Evolutionary conservation across 1,140 invertebrate species (phyloP).

Genomic region (Papilio aristodemus): DNA sequence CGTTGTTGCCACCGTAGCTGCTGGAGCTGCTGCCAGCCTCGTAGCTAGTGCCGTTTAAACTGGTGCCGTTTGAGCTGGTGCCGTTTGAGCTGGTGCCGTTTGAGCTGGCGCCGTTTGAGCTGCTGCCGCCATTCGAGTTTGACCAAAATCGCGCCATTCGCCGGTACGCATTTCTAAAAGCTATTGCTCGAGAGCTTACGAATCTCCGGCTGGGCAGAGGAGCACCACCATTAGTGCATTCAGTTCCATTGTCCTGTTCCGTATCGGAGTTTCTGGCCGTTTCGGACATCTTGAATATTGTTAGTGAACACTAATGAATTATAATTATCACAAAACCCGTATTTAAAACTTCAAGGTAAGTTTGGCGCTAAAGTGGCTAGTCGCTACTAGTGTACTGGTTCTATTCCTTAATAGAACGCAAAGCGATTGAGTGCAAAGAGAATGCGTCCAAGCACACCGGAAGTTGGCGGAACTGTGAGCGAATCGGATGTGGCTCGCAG

Average conservation of each 20-base stretch:
- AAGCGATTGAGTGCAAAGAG: neutral
- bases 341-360: neutral
- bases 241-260: neutral
- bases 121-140: slow-evolving; percentile 36
- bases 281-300: neutral
- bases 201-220: neutral
- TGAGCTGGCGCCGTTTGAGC: neutral
- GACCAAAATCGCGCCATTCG: slow-evolving; percentile 47
- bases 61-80: slow-evolving; percentile 3
- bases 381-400: neutral
- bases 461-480: slow-evolving; percentile 52
- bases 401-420: neutral
- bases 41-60: neutral
- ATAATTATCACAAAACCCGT: neutral
- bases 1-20: neutral
- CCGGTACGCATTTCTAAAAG: slow-evolving; percentile 44
- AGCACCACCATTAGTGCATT: neutral
- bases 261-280: neutral
- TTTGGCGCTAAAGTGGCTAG: neutral
- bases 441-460: slow-evolving; percentile 49
- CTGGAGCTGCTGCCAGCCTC: neutral
- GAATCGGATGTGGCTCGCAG: slow-evolving; percentile 68
- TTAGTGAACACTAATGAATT: neutral
- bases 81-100: slow-evolving; percentile 31
- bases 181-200: neutral